phyloP scores from a whole-genome alignment of 2,113 vertebrate species.

The Eublepharis macularius region DNA sequence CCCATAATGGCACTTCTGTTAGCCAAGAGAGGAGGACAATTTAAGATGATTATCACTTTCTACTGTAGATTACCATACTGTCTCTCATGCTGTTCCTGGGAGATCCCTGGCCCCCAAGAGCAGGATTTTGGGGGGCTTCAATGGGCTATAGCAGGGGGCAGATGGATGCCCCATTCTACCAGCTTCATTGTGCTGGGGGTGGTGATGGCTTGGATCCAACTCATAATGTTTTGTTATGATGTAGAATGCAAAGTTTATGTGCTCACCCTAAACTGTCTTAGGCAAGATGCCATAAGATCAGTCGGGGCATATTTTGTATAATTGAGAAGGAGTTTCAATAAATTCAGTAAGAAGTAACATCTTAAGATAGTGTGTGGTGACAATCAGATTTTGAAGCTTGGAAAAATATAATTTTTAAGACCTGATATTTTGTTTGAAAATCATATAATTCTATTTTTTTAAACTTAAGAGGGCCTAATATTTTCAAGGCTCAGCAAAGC shows the following conservation, averaged over 20 bases:
- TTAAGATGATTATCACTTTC: too few species aligned
- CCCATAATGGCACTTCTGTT: too few species aligned
- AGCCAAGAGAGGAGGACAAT: too few species aligned
- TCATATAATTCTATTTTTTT: not conserved
- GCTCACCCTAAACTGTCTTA: not conserved
- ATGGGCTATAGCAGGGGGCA: too few species aligned
- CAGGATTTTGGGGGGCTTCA: too few species aligned
- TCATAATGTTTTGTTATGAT: not conserved
- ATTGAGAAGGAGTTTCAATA: constrained; percentile 26
- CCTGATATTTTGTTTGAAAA: not conserved
- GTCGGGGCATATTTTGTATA: constrained; percentile 3
- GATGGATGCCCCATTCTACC: too few species aligned
- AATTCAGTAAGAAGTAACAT: constrained; percentile 24
- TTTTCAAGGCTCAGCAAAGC: not conserved
- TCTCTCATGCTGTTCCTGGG: too few species aligned
- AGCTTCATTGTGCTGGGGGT: too few species aligned
- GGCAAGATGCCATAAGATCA: constrained; percentile 24
- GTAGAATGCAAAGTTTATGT: not conserved
- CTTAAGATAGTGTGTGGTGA: constrained; percentile 4
- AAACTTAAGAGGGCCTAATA: not conserved
- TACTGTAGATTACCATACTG: too few species aligned
- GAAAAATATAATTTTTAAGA: not conserved
- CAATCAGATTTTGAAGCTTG: not conserved
- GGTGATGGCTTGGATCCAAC: too few species aligned
- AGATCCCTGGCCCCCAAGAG: too few species aligned